A percentile compares a stretch with the other conserved stretches of the same genome.
Evolutionary conservation across 2,888 invertebrate genomes (phyloP).

Genomic region (Drosophila mercatorum): DNA sequence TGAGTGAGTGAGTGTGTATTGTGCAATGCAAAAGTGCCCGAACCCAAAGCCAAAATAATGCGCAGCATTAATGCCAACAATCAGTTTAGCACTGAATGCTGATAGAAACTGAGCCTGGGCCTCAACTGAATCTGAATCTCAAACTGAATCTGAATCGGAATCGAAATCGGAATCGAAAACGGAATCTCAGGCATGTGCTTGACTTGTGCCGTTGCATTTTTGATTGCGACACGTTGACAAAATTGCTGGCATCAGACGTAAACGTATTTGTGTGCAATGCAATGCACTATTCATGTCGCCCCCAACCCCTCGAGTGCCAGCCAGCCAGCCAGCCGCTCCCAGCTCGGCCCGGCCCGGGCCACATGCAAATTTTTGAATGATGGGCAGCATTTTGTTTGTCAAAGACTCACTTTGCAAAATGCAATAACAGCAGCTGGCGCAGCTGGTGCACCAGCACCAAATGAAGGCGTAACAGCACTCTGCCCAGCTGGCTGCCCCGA

Average conservation of each 20-base stretch:
- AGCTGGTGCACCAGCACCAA: slow-evolving; percentile 6
- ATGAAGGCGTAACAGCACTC: slow-evolving; percentile 26
- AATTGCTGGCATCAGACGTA: slow-evolving; percentile 29
- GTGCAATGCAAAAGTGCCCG: slow-evolving; percentile 39
- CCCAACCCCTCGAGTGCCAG: too few relatives aligned
- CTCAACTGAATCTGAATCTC: neutral
- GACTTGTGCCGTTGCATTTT: slow-evolving; percentile 31
- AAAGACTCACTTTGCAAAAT: slow-evolving; percentile 31
- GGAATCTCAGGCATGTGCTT: slow-evolving; percentile 2
- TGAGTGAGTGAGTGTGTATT: neutral
- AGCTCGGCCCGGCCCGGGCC: neutral
- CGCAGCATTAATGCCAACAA: slow-evolving; percentile 52
- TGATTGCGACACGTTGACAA: slow-evolving; percentile 49
- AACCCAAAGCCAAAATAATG: slow-evolving; percentile 48
- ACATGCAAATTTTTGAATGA: slow-evolving; percentile 34
- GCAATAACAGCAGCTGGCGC: slow-evolving; percentile 35
- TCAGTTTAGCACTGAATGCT: slow-evolving; percentile 32
- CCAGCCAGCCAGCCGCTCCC: too few relatives aligned
- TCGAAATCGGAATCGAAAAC: neutral
- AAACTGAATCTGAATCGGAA: neutral
- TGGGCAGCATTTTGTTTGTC: slow-evolving; percentile 45
- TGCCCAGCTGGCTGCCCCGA: neutral
- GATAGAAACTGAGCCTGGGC: slow-evolving; percentile 1
- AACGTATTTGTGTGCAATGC: slow-evolving; percentile 24
- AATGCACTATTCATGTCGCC: slow-evolving; percentile 6